phyloP scores from a whole-genome alignment of 2,888 invertebrate genomes.

The Cataglyphis rosenhaueri region DNA sequence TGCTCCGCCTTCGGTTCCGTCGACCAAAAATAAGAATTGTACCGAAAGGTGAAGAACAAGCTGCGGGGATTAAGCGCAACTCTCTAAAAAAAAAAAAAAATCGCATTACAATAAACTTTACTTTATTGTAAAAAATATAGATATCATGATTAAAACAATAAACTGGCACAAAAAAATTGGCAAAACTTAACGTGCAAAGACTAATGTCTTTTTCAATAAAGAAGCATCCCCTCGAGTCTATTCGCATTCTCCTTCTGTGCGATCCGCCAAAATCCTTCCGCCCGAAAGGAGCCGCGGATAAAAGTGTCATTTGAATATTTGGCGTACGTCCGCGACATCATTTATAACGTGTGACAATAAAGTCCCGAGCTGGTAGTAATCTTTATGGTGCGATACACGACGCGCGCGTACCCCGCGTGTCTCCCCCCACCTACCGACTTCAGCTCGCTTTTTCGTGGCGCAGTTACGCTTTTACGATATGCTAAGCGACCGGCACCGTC shows the following conservation, averaged over 20 bases:
- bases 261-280: slow-evolving; percentile 77
- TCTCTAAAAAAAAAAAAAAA: slow-evolving; percentile 36
- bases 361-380: slow-evolving; percentile 82
- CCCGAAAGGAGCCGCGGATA: slow-evolving; percentile 82
- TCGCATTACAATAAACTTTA: not conserved
- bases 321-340: slow-evolving; percentile 80
- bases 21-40: slow-evolving; percentile 55
- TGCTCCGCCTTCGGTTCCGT: slow-evolving; percentile 58
- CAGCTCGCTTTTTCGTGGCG: slow-evolving; percentile 47
- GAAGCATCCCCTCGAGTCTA: slow-evolving; percentile 73
- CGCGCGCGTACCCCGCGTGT: slow-evolving; percentile 56
- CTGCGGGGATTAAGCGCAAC: not conserved
- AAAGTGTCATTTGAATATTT: slow-evolving; percentile 85
- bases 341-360: slow-evolving; percentile 85
- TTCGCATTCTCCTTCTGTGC: slow-evolving; percentile 59
- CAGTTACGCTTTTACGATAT: slow-evolving; percentile 79
- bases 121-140: not conserved
- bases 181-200: slow-evolving; percentile 29
- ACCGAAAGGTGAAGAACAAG: slow-evolving; percentile 26
- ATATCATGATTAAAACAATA: not conserved
- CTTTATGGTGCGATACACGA: slow-evolving; percentile 83
- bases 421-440: slow-evolving; percentile 39
- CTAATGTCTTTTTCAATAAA: slow-evolving; percentile 80
- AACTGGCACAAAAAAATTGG: not conserved
- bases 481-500: slow-evolving; percentile 73